Base-by-base conservation (phyloP, 2,888 invertebrate species). In the Caenorhabditis angaria region DNA sequence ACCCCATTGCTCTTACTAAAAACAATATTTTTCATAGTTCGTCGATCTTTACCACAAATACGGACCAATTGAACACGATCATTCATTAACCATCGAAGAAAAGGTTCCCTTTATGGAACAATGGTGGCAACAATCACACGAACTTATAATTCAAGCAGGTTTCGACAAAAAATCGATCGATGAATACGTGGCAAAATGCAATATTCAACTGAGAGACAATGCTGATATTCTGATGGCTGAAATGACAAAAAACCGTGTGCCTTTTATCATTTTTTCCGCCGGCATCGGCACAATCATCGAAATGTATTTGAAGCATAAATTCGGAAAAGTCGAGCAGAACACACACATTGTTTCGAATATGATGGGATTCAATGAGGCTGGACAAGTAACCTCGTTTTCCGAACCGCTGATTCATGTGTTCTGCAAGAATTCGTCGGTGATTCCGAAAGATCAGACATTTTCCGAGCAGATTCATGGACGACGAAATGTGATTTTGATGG, bases 251-350 rank as follows among this genome's bases (percentile, higher is more conserved):
- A 64, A 70, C 35, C 50, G 67, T 1, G 80, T 97, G 29, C 97
- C 97, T 0, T 90, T 96, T 63, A 89, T 97, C 70, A 93, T 97
- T 51, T 96, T 97, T 89, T 96, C 96, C 1, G 97, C 97, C 5
- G 73, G 73, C 18, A 81, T 85, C 66, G 85, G 84, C 8, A 77
- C 97, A 88, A 91, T 94, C 0, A 93, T 97, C 1, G 90, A 92
- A 24, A 92, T 93, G 4, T 91, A 94, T 27, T 89, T 97, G 50
- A 90, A 90, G 58, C 91, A 92, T 57, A 91, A 92, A 54, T 67
- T 72, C 41, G 76, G 76, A 5, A 50, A 56, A 29, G 67, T 76
- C 32, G 70, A 63, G 8, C 14, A 55, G 2, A 84, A 83, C 61
- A 68, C 84, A 41, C 87, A 86, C 68, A 69, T 88, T 50, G 82